A percentile compares a stretch with the other conserved stretches of the same genome.
These are phyloP conservation scores for Eretmochelys imbricata DNA, from an alignment of 2,113 vertebrate species.

Conservation along the genomic window DNA sequence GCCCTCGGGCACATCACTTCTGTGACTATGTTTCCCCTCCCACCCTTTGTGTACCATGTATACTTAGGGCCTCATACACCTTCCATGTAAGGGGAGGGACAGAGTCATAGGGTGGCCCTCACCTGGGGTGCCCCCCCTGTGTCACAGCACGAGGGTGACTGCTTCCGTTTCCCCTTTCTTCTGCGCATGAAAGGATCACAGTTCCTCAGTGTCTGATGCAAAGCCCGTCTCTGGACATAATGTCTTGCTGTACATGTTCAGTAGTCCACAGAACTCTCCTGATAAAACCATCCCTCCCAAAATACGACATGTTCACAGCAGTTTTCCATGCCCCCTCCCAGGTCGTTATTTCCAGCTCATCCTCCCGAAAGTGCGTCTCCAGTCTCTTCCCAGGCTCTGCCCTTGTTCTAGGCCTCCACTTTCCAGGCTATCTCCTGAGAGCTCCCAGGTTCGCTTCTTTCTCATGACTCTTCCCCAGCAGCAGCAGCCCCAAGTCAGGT, in stretches of 20 bases:
- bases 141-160: too few relatives aligned
- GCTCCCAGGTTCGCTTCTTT: not conserved
- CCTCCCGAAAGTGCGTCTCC: not conserved
- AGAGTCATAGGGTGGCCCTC: not conserved
- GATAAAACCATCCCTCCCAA: not conserved
- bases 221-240: not conserved
- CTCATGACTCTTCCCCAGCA: not conserved
- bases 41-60: fast-evolving
- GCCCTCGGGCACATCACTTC: fast-evolving
- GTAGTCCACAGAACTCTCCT: not conserved
- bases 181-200: not conserved
- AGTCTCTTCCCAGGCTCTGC: not conserved
- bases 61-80: not conserved
- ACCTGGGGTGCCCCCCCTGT: not conserved
- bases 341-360: not conserved
- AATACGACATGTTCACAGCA: not conserved
- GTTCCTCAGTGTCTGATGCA: not conserved
- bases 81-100: too few relatives aligned
- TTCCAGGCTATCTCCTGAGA: not conserved
- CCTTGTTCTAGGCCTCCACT: not conserved
- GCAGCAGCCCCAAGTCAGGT: not conserved
- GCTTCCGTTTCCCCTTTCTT: not conserved
- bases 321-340: not conserved
- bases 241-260: not conserved
- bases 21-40: fast-evolving